Base-by-base conservation (phyloP, 2,113 vertebrate species). In the Pardalotus punctatus region DNA sequence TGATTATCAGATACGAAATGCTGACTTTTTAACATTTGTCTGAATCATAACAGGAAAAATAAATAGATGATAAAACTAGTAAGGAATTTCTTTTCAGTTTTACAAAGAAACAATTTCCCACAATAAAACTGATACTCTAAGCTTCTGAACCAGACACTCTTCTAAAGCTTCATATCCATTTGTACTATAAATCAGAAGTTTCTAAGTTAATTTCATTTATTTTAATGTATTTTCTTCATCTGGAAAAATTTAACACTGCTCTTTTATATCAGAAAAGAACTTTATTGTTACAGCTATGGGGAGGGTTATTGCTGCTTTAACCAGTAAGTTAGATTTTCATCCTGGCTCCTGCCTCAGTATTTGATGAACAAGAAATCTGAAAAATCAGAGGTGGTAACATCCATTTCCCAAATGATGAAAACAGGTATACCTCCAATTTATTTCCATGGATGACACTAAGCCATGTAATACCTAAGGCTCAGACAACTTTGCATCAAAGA, bases 51-150 rank as follows among this genome's bases (percentile, higher is more conserved):
- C 65, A 88, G 60, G 89, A 96, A 95, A 96, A 96, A 96, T 71
- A 94, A 85, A 78, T 12, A 81, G 70, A 91, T 94, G 65, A 95
- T n/a, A 93, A 76, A 97, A 79, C 43, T 51, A 53, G 56, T 62
- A 64, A 96, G 94, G 93, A 96, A 94, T 94, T 58, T 95, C 76
- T 92, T 96, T 95, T 96, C 95, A 80, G 21, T 96, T 96, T 65
- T 19, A 85, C 54, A 96, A 96, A 94, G 86, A 85, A 93, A 71
- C n/a, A 81, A 66, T 90, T 97, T 95, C 94, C 86, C 95, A 88
- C 81, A 94, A 90, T 92, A 85, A 96, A 97, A 82, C 53, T 88
- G 86, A 87, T 96, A 86, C 19, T 92, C 88, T 60, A 92, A 96
- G 77, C 89, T 90, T 87, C 91, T 88, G 74, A 90, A 82, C 70